Percentiles rank a stretch among this genome's conserved stretches.
Evolutionary conservation across 2,888 invertebrate species (phyloP).

Genomic region (Portevinia maculata): DNA sequence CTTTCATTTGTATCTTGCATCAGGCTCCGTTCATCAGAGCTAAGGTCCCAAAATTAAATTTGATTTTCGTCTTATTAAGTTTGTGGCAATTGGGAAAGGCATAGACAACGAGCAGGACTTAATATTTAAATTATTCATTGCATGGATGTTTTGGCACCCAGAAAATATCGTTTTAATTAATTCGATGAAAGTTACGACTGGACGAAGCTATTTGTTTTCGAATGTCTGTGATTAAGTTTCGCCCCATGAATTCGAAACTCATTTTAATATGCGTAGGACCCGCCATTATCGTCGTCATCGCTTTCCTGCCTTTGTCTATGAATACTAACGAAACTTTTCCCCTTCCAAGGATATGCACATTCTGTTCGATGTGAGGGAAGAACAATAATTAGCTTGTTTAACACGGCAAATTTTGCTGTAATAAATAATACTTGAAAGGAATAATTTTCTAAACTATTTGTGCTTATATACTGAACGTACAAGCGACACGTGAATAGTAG

Average conservation of each 20-base stretch:
- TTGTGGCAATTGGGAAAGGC: not conserved
- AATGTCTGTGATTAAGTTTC: not conserved
- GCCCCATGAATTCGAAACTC: not conserved
- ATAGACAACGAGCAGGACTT: not conserved
- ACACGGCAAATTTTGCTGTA: not conserved
- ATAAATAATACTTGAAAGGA: too few relatives aligned
- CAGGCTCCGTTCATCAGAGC: not conserved
- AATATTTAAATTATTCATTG: not conserved
- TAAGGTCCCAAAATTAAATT: not conserved
- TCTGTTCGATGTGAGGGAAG: not conserved
- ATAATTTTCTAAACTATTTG: too few relatives aligned
- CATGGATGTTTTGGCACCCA: not conserved
- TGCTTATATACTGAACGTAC: not conserved
- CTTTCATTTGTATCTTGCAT: too few relatives aligned
- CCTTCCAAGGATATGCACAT: too few relatives aligned
- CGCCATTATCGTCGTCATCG: not conserved
- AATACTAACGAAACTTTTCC: conserved; percentile 1
- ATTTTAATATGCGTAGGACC: not conserved
- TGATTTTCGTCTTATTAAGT: not conserved
- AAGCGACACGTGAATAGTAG: too few relatives aligned
- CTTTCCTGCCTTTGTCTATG: not conserved
- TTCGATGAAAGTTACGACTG: not conserved
- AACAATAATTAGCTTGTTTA: not conserved
- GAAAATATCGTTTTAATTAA: not conserved
- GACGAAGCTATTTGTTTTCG: not conserved